These are phyloP conservation scores for Chaetodon trifasciatus DNA, from an alignment of 2,797 vertebrate genomes.

Conservation along the genomic window DNA sequence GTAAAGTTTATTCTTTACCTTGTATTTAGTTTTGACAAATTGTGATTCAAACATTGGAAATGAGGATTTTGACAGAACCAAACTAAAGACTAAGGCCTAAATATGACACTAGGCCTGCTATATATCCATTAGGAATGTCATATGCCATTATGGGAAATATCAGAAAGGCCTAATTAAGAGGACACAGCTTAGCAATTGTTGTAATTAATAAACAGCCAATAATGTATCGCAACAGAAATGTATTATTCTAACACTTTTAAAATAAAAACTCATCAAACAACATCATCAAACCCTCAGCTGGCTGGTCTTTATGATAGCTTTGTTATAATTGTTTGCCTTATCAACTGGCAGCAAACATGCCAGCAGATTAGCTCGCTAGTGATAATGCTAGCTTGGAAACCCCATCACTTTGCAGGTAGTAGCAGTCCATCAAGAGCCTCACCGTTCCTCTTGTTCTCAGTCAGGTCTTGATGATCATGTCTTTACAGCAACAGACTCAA, in stretches of 20 bases:
- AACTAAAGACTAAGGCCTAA: not conserved
- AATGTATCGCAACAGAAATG: not conserved
- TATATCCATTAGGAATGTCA: not conserved
- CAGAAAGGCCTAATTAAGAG: not conserved
- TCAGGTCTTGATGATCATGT: not conserved
- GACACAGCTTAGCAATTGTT: not conserved
- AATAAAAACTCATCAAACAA: not conserved
- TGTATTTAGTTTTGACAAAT: not conserved
- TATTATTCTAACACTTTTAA: not conserved
- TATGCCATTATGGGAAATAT: not conserved
- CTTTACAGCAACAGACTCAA: not conserved
- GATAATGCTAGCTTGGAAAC: not conserved
- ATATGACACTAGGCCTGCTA: not conserved
- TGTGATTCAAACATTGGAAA: not conserved
- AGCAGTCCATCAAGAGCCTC: not conserved
- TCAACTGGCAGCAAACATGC: not conserved
- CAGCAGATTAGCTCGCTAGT: not conserved
- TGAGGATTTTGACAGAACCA: not conserved
- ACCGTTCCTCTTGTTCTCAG: not conserved
- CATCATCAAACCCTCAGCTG: not conserved
- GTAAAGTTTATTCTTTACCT: not conserved
- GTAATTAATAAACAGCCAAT: not conserved
- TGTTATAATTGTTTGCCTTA: not conserved
- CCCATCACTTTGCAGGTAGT: not conserved
- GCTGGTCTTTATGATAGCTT: not conserved